Conservation (phyloP, 1,140 invertebrate genomes). For the Schmidtea mediterranea region DNA sequence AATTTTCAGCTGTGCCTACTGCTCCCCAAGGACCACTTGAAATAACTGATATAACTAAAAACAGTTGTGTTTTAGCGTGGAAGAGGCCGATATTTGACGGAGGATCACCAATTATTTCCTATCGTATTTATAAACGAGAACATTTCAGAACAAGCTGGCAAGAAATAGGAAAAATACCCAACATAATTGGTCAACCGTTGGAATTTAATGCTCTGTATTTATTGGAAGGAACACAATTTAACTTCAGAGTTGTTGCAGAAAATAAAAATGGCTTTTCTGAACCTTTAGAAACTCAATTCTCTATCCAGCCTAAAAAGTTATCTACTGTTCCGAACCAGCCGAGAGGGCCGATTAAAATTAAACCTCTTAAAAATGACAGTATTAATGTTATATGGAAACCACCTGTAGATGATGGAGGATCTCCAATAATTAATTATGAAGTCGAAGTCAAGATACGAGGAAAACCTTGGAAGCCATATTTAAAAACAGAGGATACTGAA, state of each 20-base stretch:
- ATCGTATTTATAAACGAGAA: slow-evolving; percentile 82
- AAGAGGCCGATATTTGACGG: slow-evolving; percentile 63
- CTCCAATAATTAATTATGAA: slow-evolving; percentile 41
- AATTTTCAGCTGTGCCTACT: slow-evolving; percentile 38
- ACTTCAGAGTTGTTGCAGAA: slow-evolving; percentile 82
- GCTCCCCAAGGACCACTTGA: slow-evolving; percentile 71
- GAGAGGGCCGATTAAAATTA: slow-evolving; percentile 36
- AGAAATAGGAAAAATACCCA: slow-evolving; percentile 62
- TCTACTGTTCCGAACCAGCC: slow-evolving; percentile 3
- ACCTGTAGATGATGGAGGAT: slow-evolving; percentile 67
- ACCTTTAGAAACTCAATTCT: slow-evolving; percentile 41
- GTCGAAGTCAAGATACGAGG: slow-evolving; percentile 34
- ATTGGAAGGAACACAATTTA: slow-evolving; percentile 58
- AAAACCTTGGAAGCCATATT: no score
- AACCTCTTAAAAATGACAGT: slow-evolving; percentile 46
- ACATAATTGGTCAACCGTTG: slow-evolving; percentile 49
- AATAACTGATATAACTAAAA: slow-evolving; percentile 64
- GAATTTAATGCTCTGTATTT: slow-evolving; percentile 64
- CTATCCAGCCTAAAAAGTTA: slow-evolving; percentile 12
- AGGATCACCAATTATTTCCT: slow-evolving; percentile 58
- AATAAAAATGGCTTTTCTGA: slow-evolving; percentile 81
- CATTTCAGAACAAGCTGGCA: slow-evolving; percentile 36
- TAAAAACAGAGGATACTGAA: no score
- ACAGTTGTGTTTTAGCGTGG: slow-evolving; percentile 59
- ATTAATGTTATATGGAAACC: slow-evolving; percentile 59